These are phyloP conservation scores for Rhabdomys dilectus DNA, from an alignment of 2,113 vertebrate species.

Conservation along the genomic window DNA sequence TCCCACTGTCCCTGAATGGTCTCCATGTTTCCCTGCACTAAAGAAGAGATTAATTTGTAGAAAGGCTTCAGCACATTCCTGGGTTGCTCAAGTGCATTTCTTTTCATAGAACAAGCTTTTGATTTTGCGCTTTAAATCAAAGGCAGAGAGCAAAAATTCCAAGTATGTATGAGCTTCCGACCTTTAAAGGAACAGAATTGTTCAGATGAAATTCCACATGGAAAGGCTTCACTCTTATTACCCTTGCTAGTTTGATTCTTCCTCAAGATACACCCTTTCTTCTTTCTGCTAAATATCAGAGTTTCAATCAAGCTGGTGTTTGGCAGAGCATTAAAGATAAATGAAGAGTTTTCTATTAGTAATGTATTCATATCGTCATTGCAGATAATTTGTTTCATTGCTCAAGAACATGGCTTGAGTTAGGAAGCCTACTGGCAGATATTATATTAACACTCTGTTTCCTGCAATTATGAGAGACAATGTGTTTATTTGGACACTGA, in stretches of 20 bases:
- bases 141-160: constrained; percentile 78
- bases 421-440: constrained; percentile 46
- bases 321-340: constrained; percentile 78
- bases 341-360: constrained; percentile 47
- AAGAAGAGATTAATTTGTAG: constrained; percentile 84
- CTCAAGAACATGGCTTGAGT: neutral
- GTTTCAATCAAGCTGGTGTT: constrained; percentile 69
- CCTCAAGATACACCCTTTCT: constrained; percentile 71
- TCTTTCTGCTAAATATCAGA: constrained; percentile 75
- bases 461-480: neutral
- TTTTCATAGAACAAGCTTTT: constrained; percentile 77
- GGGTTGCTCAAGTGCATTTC: constrained; percentile 71
- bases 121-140: constrained; percentile 75
- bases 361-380: constrained; percentile 74
- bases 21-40: constrained; percentile 80
- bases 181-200: constrained; percentile 74
- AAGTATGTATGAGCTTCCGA: constrained; percentile 70
- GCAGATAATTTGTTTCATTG: constrained; percentile 35
- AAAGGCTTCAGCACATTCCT: constrained; percentile 82
- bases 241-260: constrained; percentile 72
- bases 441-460: constrained; percentile 21
- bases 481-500: constrained; percentile 29
- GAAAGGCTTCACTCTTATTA: constrained; percentile 70
- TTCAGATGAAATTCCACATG: constrained; percentile 77
- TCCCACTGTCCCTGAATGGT: constrained; percentile 79